A percentile compares a stretch with the other conserved stretches of the same genome.
Conservation (phyloP, 1,140 invertebrate species). For the Drosophila truncata region DNA sequence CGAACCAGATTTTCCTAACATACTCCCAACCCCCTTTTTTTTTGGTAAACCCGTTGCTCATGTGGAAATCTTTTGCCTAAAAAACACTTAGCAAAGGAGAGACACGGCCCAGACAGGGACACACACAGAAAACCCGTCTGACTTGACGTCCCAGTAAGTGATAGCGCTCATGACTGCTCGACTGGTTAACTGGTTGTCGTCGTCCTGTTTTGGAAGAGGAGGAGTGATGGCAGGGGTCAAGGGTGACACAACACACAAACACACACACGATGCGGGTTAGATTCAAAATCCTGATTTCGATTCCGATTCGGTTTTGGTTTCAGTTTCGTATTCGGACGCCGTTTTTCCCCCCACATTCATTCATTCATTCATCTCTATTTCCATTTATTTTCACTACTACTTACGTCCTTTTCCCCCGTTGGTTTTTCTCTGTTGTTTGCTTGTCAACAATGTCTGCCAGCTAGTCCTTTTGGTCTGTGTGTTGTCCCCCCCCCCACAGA, state of each 20-base stretch:
- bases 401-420: constrained; percentile 7
- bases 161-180: constrained; percentile 69
- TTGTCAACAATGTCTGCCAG: constrained; percentile 67
- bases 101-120: constrained; percentile 66
- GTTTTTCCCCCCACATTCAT: constrained; percentile 11
- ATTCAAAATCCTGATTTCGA: constrained; percentile 8
- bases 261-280: constrained; percentile 41
- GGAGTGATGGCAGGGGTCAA: constrained; percentile 49
- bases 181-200: constrained; percentile 38
- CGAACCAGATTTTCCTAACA: constrained; percentile 7
- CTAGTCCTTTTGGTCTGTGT: constrained; percentile 29
- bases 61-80: constrained; percentile 71
- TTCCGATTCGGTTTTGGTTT: constrained; percentile 19
- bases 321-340: constrained; percentile 3
- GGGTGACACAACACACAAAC: constrained; percentile 39
- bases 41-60: constrained; percentile 1
- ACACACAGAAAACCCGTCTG: constrained; percentile 48
- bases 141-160: constrained; percentile 77
- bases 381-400: constrained; percentile 70
- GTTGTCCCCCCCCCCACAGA: neutral
- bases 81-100: constrained; percentile 69
- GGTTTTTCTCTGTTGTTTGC: constrained; percentile 46
- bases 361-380: constrained; percentile 31
- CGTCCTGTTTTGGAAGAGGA: neutral
- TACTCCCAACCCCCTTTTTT: neutral